Evolutionary conservation across 2,113 vertebrate genomes (phyloP).

Genomic region (Festucalex cinctus): DNA sequence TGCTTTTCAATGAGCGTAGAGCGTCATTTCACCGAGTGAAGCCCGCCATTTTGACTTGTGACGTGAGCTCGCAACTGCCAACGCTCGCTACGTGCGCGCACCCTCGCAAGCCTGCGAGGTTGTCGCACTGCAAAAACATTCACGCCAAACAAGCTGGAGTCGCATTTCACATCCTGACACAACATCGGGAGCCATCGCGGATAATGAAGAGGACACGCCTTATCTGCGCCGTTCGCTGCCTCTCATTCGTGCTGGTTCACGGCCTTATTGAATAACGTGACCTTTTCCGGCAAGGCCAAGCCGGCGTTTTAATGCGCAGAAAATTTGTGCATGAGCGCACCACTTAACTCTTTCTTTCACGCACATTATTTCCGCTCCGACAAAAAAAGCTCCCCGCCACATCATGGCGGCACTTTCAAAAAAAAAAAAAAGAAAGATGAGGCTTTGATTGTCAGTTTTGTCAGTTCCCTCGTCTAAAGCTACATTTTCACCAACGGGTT

Average conservation of each 20-base stretch:
- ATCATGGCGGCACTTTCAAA: neutral
- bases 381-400: neutral
- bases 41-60: too few species aligned
- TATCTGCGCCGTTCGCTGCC: slow-evolving; percentile 45
- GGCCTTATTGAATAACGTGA: slow-evolving; percentile 71
- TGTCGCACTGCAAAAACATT: slow-evolving; percentile 40
- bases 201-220: slow-evolving; percentile 63
- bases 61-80: too few species aligned
- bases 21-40: too few species aligned
- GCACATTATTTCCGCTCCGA: slow-evolving; percentile 71
- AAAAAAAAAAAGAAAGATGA: neutral
- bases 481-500: neutral
- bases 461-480: neutral
- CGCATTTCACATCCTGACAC: slow-evolving; percentile 60
- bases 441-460: too few species aligned
- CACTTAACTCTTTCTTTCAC: slow-evolving; percentile 72
- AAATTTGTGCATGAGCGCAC: slow-evolving; percentile 69
- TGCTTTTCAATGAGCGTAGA: too few species aligned
- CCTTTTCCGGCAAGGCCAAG: slow-evolving; percentile 69
- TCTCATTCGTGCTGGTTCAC: slow-evolving; percentile 51
- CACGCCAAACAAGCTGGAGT: slow-evolving; percentile 52
- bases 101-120: slow-evolving; percentile 14
- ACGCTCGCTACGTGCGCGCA: too few species aligned
- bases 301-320: slow-evolving; percentile 65
- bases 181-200: slow-evolving; percentile 59